Conservation (phyloP, 1,140 invertebrate species). For the Orius insidiosus region DNA sequence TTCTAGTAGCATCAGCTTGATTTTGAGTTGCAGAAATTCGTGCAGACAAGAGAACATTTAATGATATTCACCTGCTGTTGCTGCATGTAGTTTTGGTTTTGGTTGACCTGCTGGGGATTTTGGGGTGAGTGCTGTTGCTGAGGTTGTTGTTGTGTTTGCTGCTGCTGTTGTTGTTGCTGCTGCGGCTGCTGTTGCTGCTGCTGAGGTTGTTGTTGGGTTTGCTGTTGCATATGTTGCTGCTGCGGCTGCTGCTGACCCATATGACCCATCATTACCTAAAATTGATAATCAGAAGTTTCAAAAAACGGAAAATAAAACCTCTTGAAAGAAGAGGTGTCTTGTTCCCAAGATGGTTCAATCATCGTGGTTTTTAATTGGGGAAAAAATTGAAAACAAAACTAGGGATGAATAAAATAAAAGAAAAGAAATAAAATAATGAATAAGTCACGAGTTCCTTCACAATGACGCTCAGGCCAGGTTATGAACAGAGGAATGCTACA, state of each 20-base stretch:
- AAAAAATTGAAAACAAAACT: too few species aligned
- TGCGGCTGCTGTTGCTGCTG: conserved; percentile 18
- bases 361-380: too few species aligned
- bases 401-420: too few species aligned
- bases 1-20: too few species aligned
- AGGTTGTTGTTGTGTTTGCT: conserved; percentile 19
- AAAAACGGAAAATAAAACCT: conserved; percentile 11
- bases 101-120: conserved; percentile 16
- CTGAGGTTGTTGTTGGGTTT: conserved; percentile 21
- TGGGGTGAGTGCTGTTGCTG: background rate
- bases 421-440: too few species aligned
- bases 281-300: background rate
- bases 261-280: conserved; percentile 28
- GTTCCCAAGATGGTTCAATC: background rate
- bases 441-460: too few species aligned
- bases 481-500: too few species aligned
- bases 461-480: too few species aligned
- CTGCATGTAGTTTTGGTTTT: conserved; percentile 24
- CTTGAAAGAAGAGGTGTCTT: conserved; percentile 21
- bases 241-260: conserved; percentile 20
- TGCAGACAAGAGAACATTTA: background rate
- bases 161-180: conserved; percentile 23
- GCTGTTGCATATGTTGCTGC: conserved; percentile 19
- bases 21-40: too few species aligned
- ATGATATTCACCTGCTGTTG: conserved; percentile 22